A percentile compares a stretch with the other conserved stretches of the same genome.
phyloP scores from a whole-genome alignment of 2,113 vertebrate genomes.

The Rhabdomys dilectus region DNA sequence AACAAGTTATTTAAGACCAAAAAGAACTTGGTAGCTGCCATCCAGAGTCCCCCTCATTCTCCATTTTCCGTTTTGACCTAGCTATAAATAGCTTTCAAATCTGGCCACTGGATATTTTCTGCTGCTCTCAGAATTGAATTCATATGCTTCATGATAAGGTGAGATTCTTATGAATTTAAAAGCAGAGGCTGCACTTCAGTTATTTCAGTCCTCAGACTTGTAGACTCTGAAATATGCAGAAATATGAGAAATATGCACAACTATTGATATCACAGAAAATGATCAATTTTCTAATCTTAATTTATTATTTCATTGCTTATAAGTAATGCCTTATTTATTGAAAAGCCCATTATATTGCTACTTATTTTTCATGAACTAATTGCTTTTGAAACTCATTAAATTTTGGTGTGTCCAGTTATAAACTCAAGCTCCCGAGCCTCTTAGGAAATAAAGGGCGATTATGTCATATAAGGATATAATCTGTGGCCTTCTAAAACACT shows the following conservation, averaged over 20 bases:
- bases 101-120: constrained; percentile 41
- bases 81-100: constrained; percentile 61
- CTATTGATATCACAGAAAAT: background rate
- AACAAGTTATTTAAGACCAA: constrained; percentile 34
- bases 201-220: background rate
- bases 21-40: background rate
- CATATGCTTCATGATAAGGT: background rate
- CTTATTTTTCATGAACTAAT: constrained; percentile 7
- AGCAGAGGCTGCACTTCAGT: constrained; percentile 9
- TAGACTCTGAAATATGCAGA: background rate
- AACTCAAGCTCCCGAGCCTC: background rate
- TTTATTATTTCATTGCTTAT: background rate
- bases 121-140: constrained; percentile 30
- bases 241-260: background rate
- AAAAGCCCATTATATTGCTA: constrained; percentile 7
- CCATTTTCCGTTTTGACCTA: constrained; percentile 31
- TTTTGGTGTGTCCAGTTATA: background rate
- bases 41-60: background rate
- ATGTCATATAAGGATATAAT: background rate
- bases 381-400: background rate
- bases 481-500: background rate
- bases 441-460: background rate
- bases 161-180: constrained; percentile 54
- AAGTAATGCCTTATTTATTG: background rate
- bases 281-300: background rate